Evolutionary conservation across 2,113 vertebrate species (phyloP), one percentile per base, ranked within the genome.

Genomic region (Rousettus leschenaultii): DNA sequence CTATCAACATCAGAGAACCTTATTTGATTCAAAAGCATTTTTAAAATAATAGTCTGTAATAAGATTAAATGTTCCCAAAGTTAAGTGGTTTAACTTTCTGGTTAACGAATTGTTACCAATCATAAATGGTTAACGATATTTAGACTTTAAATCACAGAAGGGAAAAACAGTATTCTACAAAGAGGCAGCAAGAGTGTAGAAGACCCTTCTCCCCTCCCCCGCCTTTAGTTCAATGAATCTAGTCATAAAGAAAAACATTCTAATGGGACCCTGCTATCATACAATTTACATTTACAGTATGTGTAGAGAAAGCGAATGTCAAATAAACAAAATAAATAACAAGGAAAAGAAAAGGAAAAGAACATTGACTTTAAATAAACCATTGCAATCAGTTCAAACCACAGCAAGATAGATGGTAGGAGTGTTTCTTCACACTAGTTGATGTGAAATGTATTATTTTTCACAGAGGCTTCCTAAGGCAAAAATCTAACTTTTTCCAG

Each of bases 61-160:
- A 79, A 84, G 38, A 66, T 57, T 79, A 88, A 95, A 77, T 71
- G 22, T 53, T 24, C 55, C 45, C 10, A 89, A 85, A 57, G 24
- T 83, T 83, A 85, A 57, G 53, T 66, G 22, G 38, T 65, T 87
- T 87, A 86, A 75, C 5, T 16, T 86, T 45, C 70, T 92, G 40
- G 45, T 45, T 93, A 91, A 95, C 35, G 77, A 79, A 86, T 48
- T 6, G 19, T 43, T 77, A 87, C 4, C 51, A 74, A 87, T 51
- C 24, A 80, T 87, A 94, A 95, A 66, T 68, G 40, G 61, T 74
- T 87, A 89, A 93, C 61, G 40, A 85, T 65, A 89, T 48, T 91
- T 68, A 57, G 74, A 84, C 13, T 89, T 94, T 68, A 77, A 68
- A 26, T 89, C 26, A 71, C 1, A 89, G 55, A 89, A 91, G 51